Conservation (phyloP, 2,888 invertebrate genomes). For the Drosophila planitibia region DNA sequence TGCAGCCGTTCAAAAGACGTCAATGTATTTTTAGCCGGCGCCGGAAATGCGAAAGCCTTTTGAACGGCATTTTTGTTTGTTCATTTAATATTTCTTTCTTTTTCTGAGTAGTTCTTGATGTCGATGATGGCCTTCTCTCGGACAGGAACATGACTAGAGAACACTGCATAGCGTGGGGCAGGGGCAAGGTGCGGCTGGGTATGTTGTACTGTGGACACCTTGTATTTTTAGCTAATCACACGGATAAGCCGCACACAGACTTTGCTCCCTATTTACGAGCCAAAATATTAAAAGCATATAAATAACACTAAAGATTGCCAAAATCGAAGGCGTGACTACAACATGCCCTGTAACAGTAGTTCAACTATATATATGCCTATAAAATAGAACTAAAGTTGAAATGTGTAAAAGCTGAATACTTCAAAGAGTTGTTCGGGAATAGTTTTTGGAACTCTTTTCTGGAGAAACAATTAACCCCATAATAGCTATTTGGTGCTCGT, state of each 20-base stretch:
- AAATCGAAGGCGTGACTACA: accelerated
- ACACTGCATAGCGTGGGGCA: not conserved
- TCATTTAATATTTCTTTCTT: not conserved
- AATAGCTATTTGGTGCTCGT: slow-evolving; percentile 16
- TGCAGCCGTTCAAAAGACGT: slow-evolving; percentile 56
- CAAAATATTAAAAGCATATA: slow-evolving; percentile 52
- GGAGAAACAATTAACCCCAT: not conserved
- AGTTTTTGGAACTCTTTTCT: not conserved
- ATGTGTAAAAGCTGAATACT: not conserved
- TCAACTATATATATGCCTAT: not conserved
- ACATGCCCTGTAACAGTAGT: slow-evolving; percentile 22
- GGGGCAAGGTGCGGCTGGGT: not conserved
- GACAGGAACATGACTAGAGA: slow-evolving; percentile 28
- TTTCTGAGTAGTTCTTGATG: not conserved
- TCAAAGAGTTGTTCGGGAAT: not conserved
- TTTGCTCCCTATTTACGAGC: slow-evolving; percentile 38
- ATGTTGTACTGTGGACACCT: slow-evolving; percentile 16
- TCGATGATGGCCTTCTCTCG: slow-evolving; percentile 32
- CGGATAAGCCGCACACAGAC: slow-evolving; percentile 61
- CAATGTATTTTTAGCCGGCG: slow-evolving; percentile 73
- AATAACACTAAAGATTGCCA: slow-evolving; percentile 30
- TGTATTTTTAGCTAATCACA: slow-evolving; percentile 73
- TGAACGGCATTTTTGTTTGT: slow-evolving; percentile 29
- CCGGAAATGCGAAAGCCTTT: slow-evolving; percentile 75
- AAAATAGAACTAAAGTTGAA: not conserved